These are phyloP conservation scores for Perca fluviatilis DNA, from an alignment of 2,113 vertebrate species.

Conservation along the genomic window DNA sequence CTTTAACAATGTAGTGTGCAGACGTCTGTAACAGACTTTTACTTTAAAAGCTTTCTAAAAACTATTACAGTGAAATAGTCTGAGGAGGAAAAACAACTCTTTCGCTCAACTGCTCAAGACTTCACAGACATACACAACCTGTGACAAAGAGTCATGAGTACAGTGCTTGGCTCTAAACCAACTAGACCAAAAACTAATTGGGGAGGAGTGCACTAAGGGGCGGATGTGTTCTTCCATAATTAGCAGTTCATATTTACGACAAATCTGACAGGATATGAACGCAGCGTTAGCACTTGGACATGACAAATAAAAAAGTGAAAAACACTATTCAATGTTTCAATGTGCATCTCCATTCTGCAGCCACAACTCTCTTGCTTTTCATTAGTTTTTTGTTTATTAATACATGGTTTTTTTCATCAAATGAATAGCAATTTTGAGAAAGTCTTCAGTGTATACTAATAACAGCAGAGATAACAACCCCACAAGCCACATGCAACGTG, in stretches of 20 bases:
- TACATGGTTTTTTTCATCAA: constrained; percentile 1
- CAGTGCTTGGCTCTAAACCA: not conserved
- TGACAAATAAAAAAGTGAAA: too few relatives aligned
- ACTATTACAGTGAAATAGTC: not conserved
- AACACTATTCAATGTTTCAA: not conserved
- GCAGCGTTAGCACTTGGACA: not conserved
- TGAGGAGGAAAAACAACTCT: not conserved
- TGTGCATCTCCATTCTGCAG: not conserved
- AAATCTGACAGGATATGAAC: not conserved
- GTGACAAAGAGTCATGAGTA: not conserved
- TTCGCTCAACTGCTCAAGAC: not conserved
- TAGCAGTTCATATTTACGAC: not conserved
- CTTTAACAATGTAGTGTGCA: not conserved
- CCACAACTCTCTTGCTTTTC: not conserved
- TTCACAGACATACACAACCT: not conserved
- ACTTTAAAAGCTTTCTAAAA: not conserved
- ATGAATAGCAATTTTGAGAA: constrained; percentile 25
- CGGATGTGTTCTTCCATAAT: not conserved
- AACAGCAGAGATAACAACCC: constrained; percentile 18
- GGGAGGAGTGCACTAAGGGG: not conserved
- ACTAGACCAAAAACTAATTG: not conserved
- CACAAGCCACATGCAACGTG: constrained; percentile 22
- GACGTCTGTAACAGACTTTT: not conserved
- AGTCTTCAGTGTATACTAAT: not conserved
- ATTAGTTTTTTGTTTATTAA: not conserved